These are phyloP conservation scores for Neelides folsomi DNA, from an alignment of 2,888 invertebrate species.

Conservation along the genomic window DNA sequence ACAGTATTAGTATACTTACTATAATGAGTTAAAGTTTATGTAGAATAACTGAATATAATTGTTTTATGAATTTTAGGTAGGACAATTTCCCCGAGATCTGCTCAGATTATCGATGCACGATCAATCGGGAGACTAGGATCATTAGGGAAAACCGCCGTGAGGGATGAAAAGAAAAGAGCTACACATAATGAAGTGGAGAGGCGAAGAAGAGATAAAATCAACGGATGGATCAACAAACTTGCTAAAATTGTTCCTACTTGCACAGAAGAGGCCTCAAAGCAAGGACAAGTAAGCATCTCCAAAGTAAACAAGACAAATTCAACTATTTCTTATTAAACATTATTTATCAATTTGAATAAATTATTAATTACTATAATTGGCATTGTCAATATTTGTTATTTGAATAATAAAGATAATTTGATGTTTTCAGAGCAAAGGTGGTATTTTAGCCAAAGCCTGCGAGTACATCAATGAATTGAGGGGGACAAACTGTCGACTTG, in stretches of 20 bases:
- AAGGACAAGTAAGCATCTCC: constrained; percentile 42
- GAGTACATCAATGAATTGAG: constrained; percentile 81
- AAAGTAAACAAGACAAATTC: neutral
- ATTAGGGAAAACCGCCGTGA: constrained; percentile 20
- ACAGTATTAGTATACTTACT: too few relatives aligned
- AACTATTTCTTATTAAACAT: constrained; percentile 4
- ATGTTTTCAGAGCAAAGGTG: constrained; percentile 69
- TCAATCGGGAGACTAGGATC: constrained; percentile 18
- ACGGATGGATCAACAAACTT: constrained; percentile 87
- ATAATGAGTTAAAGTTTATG: too few relatives aligned
- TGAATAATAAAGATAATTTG: neutral
- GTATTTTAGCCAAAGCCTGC: constrained; percentile 86
- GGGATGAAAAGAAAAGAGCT: constrained; percentile 48
- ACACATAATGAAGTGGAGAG: constrained; percentile 94
- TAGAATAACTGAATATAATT: too few relatives aligned
- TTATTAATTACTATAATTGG: neutral
- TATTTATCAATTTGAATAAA: too few relatives aligned
- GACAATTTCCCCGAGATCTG: constrained; percentile 16
- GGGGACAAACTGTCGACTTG: constrained; percentile 58
- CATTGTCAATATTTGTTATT: neutral
- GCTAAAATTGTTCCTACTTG: constrained; percentile 77
- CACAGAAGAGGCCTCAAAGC: constrained; percentile 45
- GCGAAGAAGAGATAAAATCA: constrained; percentile 85
- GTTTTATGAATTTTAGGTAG: constrained; percentile 15
- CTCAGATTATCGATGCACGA: constrained; percentile 29